phyloP scores from a whole-genome alignment of 2,888 invertebrate species.

The Polyploca ridens region DNA sequence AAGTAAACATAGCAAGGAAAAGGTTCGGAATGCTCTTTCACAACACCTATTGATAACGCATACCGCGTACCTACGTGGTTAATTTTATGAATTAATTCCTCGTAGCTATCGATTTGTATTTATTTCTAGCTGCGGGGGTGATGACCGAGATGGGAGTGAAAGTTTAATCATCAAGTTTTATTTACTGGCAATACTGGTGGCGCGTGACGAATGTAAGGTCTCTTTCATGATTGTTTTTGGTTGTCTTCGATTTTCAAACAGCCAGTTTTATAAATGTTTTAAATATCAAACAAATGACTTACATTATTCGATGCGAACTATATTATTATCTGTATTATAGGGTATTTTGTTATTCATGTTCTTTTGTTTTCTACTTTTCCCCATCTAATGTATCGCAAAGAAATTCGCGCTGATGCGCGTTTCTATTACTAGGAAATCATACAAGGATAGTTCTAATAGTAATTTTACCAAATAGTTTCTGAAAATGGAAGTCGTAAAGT shows the following conservation, averaged over 20 bases:
- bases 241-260: background rate
- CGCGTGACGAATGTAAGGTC: background rate
- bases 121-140: constrained; percentile 1
- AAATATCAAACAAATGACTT: background rate
- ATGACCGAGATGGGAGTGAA: constrained; percentile 1
- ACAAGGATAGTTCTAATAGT: background rate
- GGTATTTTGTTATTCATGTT: no score
- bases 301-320: no score
- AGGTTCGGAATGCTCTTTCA: constrained; percentile 1
- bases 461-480: background rate
- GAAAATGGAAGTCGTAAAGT: background rate
- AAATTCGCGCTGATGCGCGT: background rate
- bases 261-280: background rate
- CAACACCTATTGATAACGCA: background rate
- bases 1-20: constrained; percentile 7
- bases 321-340: no score
- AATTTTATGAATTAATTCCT: constrained; percentile 7
- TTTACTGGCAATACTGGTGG: background rate
- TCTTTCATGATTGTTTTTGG: background rate
- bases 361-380: no score
- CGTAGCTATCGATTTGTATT: background rate
- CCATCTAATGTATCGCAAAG: no score
- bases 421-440: background rate
- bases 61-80: constrained; percentile 2
- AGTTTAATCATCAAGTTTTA: constrained; percentile 2